phyloP scores from a whole-genome alignment of 2,797 vertebrate species.

The Micrastur ruficollis region DNA sequence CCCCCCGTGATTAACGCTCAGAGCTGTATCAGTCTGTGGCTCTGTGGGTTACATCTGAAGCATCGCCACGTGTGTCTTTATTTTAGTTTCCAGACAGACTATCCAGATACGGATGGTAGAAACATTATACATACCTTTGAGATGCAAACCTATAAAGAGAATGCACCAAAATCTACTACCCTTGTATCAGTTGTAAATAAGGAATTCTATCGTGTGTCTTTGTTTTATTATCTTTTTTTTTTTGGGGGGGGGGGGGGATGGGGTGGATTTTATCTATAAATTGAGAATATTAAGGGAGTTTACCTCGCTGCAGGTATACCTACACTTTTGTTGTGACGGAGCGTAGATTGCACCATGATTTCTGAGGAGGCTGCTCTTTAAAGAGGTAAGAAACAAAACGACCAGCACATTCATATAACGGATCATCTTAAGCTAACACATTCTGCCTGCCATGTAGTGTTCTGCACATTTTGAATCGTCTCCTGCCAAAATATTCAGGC shows the following conservation, averaged over 20 bases:
- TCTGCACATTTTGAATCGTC: conserved; percentile 60
- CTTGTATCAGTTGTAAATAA: neutral
- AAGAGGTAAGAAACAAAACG: neutral
- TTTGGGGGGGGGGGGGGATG: too few relatives aligned
- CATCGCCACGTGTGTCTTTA: neutral
- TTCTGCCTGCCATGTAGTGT: conserved; percentile 40
- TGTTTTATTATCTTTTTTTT: neutral
- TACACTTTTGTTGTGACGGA: neutral
- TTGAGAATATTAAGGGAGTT: neutral
- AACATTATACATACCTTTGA: neutral
- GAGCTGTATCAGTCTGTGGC: neutral
- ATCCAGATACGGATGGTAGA: neutral
- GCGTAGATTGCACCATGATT: neutral
- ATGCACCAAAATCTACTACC: neutral
- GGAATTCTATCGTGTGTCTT: neutral
- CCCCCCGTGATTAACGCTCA: neutral
- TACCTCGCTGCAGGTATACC: neutral
- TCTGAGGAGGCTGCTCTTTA: conserved; percentile 19
- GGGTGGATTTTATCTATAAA: neutral
- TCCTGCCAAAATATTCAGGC: conserved; percentile 65
- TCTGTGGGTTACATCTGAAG: neutral
- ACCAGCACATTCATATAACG: neutral
- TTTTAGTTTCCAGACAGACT: neutral
- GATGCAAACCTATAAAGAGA: neutral
- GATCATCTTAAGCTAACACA: conserved; percentile 54